Conservation (phyloP, 1,140 invertebrate species). For the Oedothorax gibbosus region DNA sequence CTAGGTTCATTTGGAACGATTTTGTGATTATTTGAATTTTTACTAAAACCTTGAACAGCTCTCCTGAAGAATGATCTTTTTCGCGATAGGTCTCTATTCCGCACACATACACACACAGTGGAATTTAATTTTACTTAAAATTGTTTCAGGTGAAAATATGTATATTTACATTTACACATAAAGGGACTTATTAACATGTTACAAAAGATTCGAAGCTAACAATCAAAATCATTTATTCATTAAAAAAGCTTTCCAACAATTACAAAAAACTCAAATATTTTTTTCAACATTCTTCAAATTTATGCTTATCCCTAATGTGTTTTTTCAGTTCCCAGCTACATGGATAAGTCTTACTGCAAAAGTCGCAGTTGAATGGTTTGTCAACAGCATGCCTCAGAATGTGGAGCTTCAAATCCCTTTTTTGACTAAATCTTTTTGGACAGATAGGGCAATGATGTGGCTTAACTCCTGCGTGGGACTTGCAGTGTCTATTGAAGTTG, state of each 20-base stretch:
- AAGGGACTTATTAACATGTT: too few relatives aligned
- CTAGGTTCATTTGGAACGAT: too few relatives aligned
- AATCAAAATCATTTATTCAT: neutral
- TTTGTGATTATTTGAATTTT: too few relatives aligned
- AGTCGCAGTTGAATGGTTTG: constrained; percentile 87
- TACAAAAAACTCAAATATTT: neutral
- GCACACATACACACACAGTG: too few relatives aligned
- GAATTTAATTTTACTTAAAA: too few relatives aligned
- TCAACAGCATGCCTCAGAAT: constrained; percentile 90
- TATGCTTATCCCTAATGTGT: neutral
- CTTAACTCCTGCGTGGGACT: neutral
- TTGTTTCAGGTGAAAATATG: too few relatives aligned
- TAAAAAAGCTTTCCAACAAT: neutral
- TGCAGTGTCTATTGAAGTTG: constrained; percentile 20
- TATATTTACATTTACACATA: too few relatives aligned
- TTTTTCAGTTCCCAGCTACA: constrained; percentile 6
- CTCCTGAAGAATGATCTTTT: too few relatives aligned
- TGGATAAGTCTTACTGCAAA: constrained; percentile 64
- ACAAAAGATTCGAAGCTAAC: neutral
- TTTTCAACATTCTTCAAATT: neutral
- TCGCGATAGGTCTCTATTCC: too few relatives aligned
- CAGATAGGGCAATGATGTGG: constrained; percentile 30
- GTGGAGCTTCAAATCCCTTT: constrained; percentile 40
- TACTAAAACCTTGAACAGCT: too few relatives aligned
- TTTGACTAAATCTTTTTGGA: constrained; percentile 40